A percentile compares a stretch with the other conserved stretches of the same genome.
These are phyloP conservation scores for Poecilia wingei DNA, from an alignment of 2,797 vertebrate genomes.

Conservation along the genomic window DNA sequence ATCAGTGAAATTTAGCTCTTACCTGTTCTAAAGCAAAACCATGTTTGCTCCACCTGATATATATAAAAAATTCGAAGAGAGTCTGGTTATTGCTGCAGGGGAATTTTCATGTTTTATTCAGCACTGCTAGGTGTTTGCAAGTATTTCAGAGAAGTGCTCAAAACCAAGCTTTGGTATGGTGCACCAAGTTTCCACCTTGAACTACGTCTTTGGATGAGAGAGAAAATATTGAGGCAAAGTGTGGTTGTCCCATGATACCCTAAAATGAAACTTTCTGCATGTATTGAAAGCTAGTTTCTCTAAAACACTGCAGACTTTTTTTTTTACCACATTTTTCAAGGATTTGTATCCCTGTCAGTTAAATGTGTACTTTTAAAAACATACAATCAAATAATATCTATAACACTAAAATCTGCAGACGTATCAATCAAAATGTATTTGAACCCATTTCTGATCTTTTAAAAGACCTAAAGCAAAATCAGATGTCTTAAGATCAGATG, in stretches of 20 bases:
- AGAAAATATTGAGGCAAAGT: neutral
- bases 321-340: neutral
- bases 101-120: conserved; percentile 60
- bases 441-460: neutral
- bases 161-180: neutral
- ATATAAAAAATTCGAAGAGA: neutral
- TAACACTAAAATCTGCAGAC: neutral
- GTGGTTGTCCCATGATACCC: neutral
- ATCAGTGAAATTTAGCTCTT: conserved; percentile 2
- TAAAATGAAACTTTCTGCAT: neutral
- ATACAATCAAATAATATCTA: neutral
- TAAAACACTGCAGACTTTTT: neutral
- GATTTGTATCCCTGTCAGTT: neutral
- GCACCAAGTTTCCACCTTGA: neutral
- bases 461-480: too few species aligned
- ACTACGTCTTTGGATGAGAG: neutral
- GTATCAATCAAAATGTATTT: neutral
- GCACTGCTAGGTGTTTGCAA: conserved; percentile 10
- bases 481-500: neutral
- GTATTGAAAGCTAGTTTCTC: neutral
- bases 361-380: neutral
- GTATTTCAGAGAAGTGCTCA: neutral
- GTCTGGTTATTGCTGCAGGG: conserved; percentile 21
- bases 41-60: conserved; percentile 18
- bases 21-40: conserved; percentile 12